A percentile compares a stretch with the other conserved stretches of the same genome.
These are phyloP conservation scores for Sapajus apella DNA, from an alignment of 2,113 vertebrate species.

Conservation along the genomic window DNA sequence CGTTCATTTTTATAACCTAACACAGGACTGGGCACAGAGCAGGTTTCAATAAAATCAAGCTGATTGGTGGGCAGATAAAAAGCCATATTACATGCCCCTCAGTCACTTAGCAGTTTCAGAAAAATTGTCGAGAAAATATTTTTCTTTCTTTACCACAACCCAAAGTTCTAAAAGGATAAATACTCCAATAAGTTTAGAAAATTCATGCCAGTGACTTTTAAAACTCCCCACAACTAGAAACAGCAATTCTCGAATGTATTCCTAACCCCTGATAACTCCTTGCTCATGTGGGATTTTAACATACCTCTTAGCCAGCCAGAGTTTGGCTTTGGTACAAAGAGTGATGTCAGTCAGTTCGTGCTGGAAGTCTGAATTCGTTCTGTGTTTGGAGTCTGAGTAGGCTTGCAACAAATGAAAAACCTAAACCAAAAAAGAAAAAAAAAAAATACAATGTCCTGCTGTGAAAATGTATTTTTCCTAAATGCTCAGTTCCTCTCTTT, in stretches of 20 bases:
- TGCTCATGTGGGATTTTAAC: slow-evolving; percentile 58
- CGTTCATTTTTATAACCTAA: background rate
- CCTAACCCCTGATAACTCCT: slow-evolving; percentile 26
- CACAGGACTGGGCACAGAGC: background rate
- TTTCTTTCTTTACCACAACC: background rate
- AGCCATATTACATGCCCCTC: slow-evolving; percentile 1
- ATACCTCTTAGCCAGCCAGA: slow-evolving; percentile 96
- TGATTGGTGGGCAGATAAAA: slow-evolving; percentile 37
- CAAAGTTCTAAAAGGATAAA: slow-evolving; percentile 64
- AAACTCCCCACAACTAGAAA: slow-evolving; percentile 50
- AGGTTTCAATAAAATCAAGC: slow-evolving; percentile 9
- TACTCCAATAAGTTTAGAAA: slow-evolving; percentile 50
- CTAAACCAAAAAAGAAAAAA: slow-evolving; percentile 82
- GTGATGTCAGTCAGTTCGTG: slow-evolving; percentile 83
- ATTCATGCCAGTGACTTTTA: slow-evolving; percentile 20
- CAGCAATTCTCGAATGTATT: background rate
- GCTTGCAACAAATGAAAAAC: slow-evolving; percentile 93
- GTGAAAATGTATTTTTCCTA: slow-evolving; percentile 75
- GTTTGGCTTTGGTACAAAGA: slow-evolving; percentile 84
- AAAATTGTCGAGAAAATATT: slow-evolving; percentile 44
- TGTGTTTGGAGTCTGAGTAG: slow-evolving; percentile 90
- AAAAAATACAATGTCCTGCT: slow-evolving; percentile 59
- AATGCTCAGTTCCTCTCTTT: slow-evolving; percentile 61
- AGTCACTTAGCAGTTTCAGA: slow-evolving; percentile 40
- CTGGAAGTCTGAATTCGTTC: slow-evolving; percentile 83